Evolutionary conservation across 2,797 vertebrate genomes (phyloP).

Genomic region (Otolemur crassicaudatus): DNA sequence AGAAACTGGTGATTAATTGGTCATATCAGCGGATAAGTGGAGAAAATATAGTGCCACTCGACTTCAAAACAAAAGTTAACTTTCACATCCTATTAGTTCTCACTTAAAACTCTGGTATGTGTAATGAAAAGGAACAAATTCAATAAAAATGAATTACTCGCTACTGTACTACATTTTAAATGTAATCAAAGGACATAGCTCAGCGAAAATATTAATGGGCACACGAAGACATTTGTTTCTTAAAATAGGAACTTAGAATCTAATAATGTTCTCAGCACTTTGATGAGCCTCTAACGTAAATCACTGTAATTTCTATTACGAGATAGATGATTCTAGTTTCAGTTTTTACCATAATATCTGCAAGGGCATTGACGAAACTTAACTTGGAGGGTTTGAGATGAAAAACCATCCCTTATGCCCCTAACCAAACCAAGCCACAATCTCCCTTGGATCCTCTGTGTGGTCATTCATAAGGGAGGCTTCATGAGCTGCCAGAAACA

Average conservation of each 20-base stretch:
- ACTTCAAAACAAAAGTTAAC: constrained; percentile 64
- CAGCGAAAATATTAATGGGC: constrained; percentile 54
- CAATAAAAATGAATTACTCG: constrained; percentile 55
- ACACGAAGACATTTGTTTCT: constrained; percentile 21
- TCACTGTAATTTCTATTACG: constrained; percentile 24
- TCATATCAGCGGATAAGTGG: background rate
- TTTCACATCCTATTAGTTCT: constrained; percentile 48
- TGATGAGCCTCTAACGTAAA: constrained; percentile 2
- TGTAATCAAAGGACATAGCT: constrained; percentile 64
- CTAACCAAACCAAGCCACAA: background rate
- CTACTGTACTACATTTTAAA: constrained; percentile 28
- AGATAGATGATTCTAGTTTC: constrained; percentile 38
- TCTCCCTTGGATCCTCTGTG: background rate
- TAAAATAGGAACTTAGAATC: constrained; percentile 45
- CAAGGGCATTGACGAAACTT: background rate
- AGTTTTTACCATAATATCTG: background rate
- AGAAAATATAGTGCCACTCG: background rate
- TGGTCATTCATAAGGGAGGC: background rate
- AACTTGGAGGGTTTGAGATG: background rate
- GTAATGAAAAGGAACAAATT: constrained; percentile 68
- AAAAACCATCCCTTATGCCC: background rate
- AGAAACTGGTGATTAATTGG: background rate
- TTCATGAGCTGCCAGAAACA: constrained; percentile 9
- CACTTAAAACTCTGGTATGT: constrained; percentile 44
- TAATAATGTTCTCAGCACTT: constrained; percentile 24